A percentile compares a stretch with the other conserved stretches of the same genome.
These are phyloP conservation scores for Megaceryle torquata DNA, from an alignment of 2,113 vertebrate genomes.

Conservation along the genomic window DNA sequence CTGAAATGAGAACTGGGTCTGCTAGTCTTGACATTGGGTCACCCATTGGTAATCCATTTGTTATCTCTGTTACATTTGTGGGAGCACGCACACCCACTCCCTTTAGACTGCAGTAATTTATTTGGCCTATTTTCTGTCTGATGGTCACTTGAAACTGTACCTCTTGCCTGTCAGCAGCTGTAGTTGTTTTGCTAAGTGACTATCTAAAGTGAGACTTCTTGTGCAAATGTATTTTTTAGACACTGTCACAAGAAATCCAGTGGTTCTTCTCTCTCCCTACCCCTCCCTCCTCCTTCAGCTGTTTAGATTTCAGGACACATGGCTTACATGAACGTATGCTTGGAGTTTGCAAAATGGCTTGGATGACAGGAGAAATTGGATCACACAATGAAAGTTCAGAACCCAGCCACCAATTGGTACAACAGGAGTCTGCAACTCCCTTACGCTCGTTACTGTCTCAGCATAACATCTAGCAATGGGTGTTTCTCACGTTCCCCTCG, in stretches of 20 bases:
- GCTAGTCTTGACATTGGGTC: constrained; percentile 7
- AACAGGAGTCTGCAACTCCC: constrained; percentile 3
- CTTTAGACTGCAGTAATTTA: constrained; percentile 28
- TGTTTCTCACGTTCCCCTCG: background rate
- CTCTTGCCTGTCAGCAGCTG: constrained; percentile 54
- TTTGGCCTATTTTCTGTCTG: constrained; percentile 36
- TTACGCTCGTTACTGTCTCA: background rate
- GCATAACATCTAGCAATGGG: background rate
- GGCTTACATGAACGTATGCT: constrained; percentile 36
- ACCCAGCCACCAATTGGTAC: constrained; percentile 40
- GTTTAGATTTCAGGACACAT: constrained; percentile 50
- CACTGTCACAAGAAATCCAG: constrained; percentile 42
- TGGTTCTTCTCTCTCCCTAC: background rate
- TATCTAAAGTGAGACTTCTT: constrained; percentile 36
- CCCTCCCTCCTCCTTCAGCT: constrained; percentile 27
- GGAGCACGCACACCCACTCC: background rate
- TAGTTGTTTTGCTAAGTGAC: constrained; percentile 48
- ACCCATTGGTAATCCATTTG: background rate
- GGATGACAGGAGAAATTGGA: constrained; percentile 38
- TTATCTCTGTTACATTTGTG: constrained; percentile 14
- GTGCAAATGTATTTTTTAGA: constrained; percentile 42
- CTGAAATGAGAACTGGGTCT: background rate
- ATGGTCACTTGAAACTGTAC: constrained; percentile 48
- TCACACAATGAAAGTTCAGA: constrained; percentile 59
- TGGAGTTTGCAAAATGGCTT: constrained; percentile 22